A percentile compares a stretch with the other conserved stretches of the same genome.
phyloP scores from a whole-genome alignment of 35 echinoderm and acorn worm species.

The Acanthaster planci region DNA sequence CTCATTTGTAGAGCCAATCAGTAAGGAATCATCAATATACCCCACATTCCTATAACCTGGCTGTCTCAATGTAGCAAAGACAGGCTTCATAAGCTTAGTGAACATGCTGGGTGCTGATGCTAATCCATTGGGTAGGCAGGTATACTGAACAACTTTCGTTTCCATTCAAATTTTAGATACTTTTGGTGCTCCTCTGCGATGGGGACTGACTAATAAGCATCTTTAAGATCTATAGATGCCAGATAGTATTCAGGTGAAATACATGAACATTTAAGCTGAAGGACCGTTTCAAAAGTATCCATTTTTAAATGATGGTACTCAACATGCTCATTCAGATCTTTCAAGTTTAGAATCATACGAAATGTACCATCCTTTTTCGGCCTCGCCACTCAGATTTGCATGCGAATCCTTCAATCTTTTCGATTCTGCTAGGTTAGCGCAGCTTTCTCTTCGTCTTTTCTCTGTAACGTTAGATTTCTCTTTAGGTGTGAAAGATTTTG shows the following conservation, averaged over 20 bases:
- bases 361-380: slow-evolving; percentile 64
- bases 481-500: too few relatives aligned
- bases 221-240: slow-evolving; percentile 70
- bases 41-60: slow-evolving; percentile 45
- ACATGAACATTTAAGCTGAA: too few relatives aligned
- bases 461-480: too few relatives aligned
- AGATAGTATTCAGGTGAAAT: slow-evolving; percentile 50
- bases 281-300: slow-evolving; percentile 53
- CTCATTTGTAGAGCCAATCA: slow-evolving; percentile 22
- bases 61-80: slow-evolving; percentile 43
- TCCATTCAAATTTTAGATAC: slow-evolving; percentile 62
- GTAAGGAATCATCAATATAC: slow-evolving; percentile 59
- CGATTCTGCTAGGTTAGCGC: background rate
- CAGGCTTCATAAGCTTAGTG: slow-evolving; percentile 69
- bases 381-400: background rate
- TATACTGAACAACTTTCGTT: slow-evolving; percentile 42
- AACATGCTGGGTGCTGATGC: slow-evolving; percentile 71
- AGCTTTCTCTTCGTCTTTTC: too few relatives aligned
- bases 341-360: slow-evolving; percentile 70
- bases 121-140: slow-evolving; percentile 63
- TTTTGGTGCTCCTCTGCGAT: slow-evolving; percentile 58
- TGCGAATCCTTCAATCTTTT: too few relatives aligned
- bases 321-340: slow-evolving; percentile 61
- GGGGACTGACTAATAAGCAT: slow-evolving; percentile 71
- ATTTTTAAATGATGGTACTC: slow-evolving; percentile 77